Percentiles rank a stretch among this genome's conserved stretches.
Conservation (phyloP, 2,113 vertebrate genomes). For the Tyto alba region DNA sequence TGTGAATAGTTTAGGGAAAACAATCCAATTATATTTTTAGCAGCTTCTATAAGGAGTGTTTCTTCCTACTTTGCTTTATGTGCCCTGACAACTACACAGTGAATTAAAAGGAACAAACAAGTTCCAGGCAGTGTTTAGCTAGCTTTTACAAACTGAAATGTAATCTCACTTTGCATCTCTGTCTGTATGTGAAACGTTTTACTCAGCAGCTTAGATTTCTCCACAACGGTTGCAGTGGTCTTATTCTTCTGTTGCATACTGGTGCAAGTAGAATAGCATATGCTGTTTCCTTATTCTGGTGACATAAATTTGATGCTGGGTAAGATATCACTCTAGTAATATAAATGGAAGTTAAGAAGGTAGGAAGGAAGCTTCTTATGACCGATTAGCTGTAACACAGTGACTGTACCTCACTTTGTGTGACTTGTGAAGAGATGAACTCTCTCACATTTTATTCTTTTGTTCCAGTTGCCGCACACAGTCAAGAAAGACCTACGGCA, state of each 20-base stretch:
- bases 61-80: background rate
- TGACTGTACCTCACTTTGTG: background rate
- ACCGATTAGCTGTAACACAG: background rate
- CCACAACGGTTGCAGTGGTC: background rate
- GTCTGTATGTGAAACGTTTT: background rate
- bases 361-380: background rate
- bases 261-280: background rate
- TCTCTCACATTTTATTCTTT: background rate
- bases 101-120: background rate
- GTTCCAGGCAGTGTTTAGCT: background rate
- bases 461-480: conserved; percentile 80
- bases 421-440: background rate
- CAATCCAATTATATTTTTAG: conserved; percentile 30
- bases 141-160: background rate
- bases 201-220: background rate
- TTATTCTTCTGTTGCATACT: background rate
- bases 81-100: background rate
- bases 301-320: background rate
- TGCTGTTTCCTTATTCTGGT: background rate
- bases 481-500: conserved; percentile 89
- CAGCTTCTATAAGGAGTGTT: background rate
- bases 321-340: background rate
- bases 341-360: background rate
- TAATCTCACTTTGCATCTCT: background rate
- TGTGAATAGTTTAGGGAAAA: conserved; percentile 22